These are phyloP conservation scores for Molothrus aeneus DNA, from an alignment of 2,797 vertebrate genomes.

Conservation along the genomic window DNA sequence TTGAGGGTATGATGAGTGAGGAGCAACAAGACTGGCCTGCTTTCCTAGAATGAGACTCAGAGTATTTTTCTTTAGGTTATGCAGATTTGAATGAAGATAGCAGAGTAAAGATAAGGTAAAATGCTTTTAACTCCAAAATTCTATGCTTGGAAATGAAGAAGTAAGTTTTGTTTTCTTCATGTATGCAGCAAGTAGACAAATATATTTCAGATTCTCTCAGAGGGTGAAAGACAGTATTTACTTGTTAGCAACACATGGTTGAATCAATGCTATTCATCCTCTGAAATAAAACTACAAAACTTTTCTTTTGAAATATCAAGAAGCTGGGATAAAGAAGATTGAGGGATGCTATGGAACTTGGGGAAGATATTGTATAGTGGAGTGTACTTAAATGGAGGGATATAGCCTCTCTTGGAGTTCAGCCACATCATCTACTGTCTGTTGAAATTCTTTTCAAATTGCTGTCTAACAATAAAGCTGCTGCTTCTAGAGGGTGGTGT, in stretches of 20 bases:
- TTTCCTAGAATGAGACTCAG: neutral
- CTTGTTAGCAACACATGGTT: neutral
- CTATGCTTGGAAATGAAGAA: neutral
- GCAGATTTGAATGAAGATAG: neutral
- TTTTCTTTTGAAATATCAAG: neutral
- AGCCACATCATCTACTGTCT: neutral
- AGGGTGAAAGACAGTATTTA: neutral
- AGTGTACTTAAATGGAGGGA: neutral
- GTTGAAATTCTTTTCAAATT: neutral
- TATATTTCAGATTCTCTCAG: neutral
- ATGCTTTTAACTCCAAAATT: neutral
- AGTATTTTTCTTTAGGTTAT: neutral
- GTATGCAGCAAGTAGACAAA: neutral
- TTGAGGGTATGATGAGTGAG: neutral
- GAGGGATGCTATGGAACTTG: neutral
- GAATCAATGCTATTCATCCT: neutral
- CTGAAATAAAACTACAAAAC: neutral
- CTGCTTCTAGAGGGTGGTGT: neutral
- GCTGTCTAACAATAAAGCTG: neutral
- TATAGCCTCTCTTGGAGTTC: neutral
- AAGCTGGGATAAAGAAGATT: neutral
- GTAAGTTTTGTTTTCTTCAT: neutral
- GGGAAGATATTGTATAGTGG: neutral
- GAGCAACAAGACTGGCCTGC: neutral
- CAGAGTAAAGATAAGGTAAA: neutral